Evolutionary conservation across 2,113 vertebrate species (phyloP).

Genomic region (Ceyx cyanopectus): DNA sequence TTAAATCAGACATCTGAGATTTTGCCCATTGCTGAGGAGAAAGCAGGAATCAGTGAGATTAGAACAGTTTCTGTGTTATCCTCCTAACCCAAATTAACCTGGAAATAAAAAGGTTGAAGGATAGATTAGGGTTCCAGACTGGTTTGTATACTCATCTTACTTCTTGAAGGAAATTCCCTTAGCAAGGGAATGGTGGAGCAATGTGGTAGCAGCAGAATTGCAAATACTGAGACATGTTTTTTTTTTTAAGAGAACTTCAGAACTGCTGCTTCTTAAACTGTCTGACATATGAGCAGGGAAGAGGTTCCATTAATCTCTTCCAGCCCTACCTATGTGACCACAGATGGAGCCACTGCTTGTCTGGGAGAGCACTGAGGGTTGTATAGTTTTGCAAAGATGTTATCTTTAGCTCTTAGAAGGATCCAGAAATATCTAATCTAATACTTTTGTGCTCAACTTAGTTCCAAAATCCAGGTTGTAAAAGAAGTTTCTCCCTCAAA

Average conservation of each 20-base stretch:
- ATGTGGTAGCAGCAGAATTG: not conserved
- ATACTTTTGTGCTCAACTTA: not conserved
- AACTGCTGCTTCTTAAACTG: not conserved
- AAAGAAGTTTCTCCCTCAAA: not conserved
- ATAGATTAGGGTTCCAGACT: not conserved
- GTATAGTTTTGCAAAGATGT: not conserved
- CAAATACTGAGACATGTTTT: not conserved
- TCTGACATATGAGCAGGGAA: not conserved
- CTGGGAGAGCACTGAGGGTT: not conserved
- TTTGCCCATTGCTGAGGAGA: constrained; percentile 3
- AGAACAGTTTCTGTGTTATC: not conserved
- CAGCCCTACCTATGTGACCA: not conserved
- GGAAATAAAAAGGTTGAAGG: not conserved
- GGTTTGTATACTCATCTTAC: not conserved
- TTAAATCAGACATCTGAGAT: not conserved
- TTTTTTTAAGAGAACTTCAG: not conserved
- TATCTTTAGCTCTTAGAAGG: not conserved
- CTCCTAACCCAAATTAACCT: not conserved
- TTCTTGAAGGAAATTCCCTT: not conserved
- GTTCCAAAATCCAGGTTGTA: not conserved
- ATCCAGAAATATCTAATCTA: not conserved
- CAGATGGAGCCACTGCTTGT: not conserved
- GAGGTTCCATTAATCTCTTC: not conserved
- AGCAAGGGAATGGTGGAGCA: not conserved
- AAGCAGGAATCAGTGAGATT: not conserved